Conservation (phyloP, 2,888 invertebrate species). For the Iselma pallidipennis region DNA sequence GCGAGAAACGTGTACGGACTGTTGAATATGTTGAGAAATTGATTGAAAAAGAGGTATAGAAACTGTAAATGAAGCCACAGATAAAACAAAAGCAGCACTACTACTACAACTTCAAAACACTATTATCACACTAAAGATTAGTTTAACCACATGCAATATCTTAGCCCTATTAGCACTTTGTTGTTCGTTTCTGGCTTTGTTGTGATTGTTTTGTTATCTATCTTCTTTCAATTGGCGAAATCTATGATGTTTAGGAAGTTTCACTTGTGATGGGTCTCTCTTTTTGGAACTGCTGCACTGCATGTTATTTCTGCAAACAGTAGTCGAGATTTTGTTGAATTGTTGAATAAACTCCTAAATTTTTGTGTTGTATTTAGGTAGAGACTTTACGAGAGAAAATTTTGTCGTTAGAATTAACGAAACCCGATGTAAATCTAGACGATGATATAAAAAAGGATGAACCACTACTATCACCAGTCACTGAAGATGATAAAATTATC, state of each 20-base stretch:
- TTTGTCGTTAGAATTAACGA: constrained; percentile 83
- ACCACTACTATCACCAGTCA: constrained; percentile 61
- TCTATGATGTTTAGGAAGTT: too few species aligned
- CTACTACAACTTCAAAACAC: constrained; percentile 37
- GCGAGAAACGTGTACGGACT: constrained; percentile 84
- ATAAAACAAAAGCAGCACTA: constrained; percentile 17
- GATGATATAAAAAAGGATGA: constrained; percentile 59
- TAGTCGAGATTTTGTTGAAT: too few species aligned
- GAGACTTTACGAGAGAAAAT: constrained; percentile 92
- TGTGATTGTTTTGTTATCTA: constrained; percentile 22
- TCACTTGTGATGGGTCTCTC: background rate
- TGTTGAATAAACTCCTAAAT: too few species aligned
- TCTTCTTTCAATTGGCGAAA: background rate
- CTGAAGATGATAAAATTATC: constrained; percentile 58
- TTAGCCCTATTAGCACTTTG: constrained; percentile 28
- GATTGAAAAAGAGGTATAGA: constrained; percentile 90
- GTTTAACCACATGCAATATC: constrained; percentile 50
- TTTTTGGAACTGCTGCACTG: background rate
- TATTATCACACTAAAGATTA: constrained; percentile 47
- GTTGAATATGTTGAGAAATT: constrained; percentile 94
- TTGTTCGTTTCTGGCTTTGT: constrained; percentile 15
- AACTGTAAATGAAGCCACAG: background rate
- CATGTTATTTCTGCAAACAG: background rate
- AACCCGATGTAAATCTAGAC: constrained; percentile 41
- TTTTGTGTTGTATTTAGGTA: constrained; percentile 61